Evolutionary conservation across 1,140 invertebrate species (phyloP).

Genomic region (Drosophila mauritiana): DNA sequence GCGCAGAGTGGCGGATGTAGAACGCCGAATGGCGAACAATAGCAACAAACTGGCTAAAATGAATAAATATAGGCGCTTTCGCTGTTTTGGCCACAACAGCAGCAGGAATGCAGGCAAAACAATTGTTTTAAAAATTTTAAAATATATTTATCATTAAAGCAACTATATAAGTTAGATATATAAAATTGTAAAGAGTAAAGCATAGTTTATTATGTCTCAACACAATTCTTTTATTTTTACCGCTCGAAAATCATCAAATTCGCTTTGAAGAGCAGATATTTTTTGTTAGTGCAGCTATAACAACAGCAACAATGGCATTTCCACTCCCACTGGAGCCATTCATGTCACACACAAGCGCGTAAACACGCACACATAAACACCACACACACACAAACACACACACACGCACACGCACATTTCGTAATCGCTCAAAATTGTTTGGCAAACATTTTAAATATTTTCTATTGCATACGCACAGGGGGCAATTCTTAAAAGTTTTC

Average conservation of each 20-base stretch:
- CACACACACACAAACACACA: no score
- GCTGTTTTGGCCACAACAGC: slow-evolving; percentile 56
- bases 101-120: not conserved
- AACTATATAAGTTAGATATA: not conserved
- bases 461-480: slow-evolving; percentile 23
- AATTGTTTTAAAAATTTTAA: not conserved
- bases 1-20: slow-evolving; percentile 6
- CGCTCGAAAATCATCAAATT: no score
- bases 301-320: slow-evolving; percentile 40
- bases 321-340: slow-evolving; percentile 43
- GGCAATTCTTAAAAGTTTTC: slow-evolving; percentile 14
- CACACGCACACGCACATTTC: slow-evolving; percentile 22
- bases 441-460: slow-evolving; percentile 56
- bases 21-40: slow-evolving; percentile 44
- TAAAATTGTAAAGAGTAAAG: not conserved
- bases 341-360: slow-evolving; percentile 33
- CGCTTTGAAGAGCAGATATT: not conserved
- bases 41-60: slow-evolving; percentile 43
- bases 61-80: slow-evolving; percentile 63
- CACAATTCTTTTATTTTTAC: no score
- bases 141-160: no score
- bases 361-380: slow-evolving; percentile 13
- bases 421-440: slow-evolving; percentile 71
- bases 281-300: slow-evolving; percentile 17
- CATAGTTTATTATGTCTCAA: not conserved